Evolutionary conservation across 1,140 invertebrate species (phyloP).

Genomic region (Halyomorpha halys): DNA sequence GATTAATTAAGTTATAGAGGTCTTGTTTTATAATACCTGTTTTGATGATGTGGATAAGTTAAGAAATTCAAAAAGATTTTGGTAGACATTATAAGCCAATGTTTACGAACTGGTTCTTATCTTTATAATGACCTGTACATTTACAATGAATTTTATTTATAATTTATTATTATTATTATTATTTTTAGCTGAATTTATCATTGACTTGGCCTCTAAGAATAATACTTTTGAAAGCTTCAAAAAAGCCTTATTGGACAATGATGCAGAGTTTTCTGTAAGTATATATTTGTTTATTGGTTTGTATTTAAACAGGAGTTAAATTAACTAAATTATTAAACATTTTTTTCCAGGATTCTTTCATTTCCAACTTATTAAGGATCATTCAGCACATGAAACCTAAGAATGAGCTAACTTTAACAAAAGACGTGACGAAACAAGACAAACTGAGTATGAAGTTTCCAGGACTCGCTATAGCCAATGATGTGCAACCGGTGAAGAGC

Average conservation of each 20-base stretch:
- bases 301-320: not conserved
- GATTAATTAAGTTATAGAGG: no score
- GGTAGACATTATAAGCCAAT: no score
- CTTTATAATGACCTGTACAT: no score
- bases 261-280: slow-evolving; percentile 74
- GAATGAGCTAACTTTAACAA: slow-evolving; percentile 32
- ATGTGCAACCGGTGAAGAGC: slow-evolving; percentile 26
- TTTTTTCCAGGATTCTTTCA: slow-evolving; percentile 69
- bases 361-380: slow-evolving; percentile 80
- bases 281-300: not conserved
- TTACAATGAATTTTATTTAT: no score
- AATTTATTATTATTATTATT: no score
- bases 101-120: no score
- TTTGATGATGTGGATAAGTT: no score
- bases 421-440: slow-evolving; percentile 40
- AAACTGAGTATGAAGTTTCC: slow-evolving; percentile 71
- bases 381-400: slow-evolving; percentile 88
- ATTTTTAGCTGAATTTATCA: slow-evolving; percentile 89
- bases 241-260: slow-evolving; percentile 77
- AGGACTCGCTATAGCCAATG: slow-evolving; percentile 81
- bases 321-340: slow-evolving; percentile 14
- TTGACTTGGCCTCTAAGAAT: slow-evolving; percentile 83
- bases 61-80: no score
- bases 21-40: no score
- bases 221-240: slow-evolving; percentile 78